Percentiles rank a stretch among this genome's conserved stretches.
Conservation (phyloP, 2,113 vertebrate species). For the Acrocephalus arundinaceus region DNA sequence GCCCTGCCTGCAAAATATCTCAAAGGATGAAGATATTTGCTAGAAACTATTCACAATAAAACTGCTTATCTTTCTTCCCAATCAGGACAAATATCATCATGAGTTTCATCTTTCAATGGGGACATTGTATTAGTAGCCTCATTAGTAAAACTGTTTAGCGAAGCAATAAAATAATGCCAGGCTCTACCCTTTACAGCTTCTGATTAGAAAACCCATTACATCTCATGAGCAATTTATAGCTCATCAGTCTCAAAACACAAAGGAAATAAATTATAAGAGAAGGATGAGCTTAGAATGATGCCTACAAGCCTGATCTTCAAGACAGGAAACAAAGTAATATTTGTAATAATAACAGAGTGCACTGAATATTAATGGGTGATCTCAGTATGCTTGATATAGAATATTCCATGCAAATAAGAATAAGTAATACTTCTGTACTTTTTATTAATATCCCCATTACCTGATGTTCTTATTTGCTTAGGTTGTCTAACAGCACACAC, state of each 20-base stretch:
- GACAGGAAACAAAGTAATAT: not conserved
- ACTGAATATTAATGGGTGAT: not conserved
- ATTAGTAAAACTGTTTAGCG: slow-evolving; percentile 18
- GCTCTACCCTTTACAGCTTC: not conserved
- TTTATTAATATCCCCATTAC: not conserved
- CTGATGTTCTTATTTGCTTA: not conserved
- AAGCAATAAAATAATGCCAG: slow-evolving; percentile 14
- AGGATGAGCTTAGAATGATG: not conserved
- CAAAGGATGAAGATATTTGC: not conserved
- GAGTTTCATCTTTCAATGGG: not conserved
- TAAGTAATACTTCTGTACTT: not conserved
- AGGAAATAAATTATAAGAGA: slow-evolving; percentile 8
- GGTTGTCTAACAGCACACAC: not conserved
- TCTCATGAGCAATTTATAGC: slow-evolving; percentile 11
- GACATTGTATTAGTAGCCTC: not conserved
- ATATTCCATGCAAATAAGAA: not conserved
- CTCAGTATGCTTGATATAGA: not conserved
- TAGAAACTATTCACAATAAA: not conserved
- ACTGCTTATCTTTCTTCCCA: not conserved
- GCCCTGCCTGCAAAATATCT: not conserved
- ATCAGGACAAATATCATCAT: not conserved
- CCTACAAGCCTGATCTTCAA: not conserved
- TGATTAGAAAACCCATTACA: not conserved
- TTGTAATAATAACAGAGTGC: not conserved
- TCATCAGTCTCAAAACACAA: not conserved